phyloP scores from a whole-genome alignment of 2,888 invertebrate species.

The Poecilus cupreus region DNA sequence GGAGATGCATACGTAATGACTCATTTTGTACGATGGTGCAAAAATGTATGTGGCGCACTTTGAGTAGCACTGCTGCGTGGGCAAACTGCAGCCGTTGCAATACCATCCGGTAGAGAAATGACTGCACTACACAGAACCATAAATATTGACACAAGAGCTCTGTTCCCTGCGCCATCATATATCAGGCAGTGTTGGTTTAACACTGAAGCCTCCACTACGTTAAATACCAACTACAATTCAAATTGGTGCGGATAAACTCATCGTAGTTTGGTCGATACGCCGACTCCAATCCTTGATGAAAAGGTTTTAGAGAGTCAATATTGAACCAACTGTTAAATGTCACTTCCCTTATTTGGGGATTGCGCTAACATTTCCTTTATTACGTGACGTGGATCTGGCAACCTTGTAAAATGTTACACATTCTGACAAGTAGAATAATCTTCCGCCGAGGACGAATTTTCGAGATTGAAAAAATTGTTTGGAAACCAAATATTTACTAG shows the following conservation, averaged over 20 bases:
- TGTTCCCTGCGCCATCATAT: neutral
- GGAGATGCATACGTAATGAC: too few relatives aligned
- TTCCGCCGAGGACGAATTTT: too few relatives aligned
- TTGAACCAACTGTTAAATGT: conserved; percentile 26
- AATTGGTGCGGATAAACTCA: neutral
- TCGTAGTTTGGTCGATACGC: neutral
- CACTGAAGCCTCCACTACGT: too few relatives aligned
- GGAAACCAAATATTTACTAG: neutral
- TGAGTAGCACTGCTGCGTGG: neutral
- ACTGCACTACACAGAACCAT: neutral
- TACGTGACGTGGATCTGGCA: neutral
- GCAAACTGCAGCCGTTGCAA: neutral
- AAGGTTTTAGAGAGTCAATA: neutral
- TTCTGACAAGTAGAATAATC: too few relatives aligned
- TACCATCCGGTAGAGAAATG: too few relatives aligned
- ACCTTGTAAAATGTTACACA: neutral
- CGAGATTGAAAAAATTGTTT: too few relatives aligned
- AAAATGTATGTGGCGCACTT: too few relatives aligned
- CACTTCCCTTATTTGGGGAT: conserved; percentile 6
- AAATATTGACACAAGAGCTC: conserved; percentile 16
- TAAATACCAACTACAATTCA: neutral
- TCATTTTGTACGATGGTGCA: too few relatives aligned
- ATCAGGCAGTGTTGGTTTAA: neutral
- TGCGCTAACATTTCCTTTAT: neutral
- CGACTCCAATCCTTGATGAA: neutral